Conservation (phyloP, 2,888 invertebrate species). For the Harpalus rubripes region DNA sequence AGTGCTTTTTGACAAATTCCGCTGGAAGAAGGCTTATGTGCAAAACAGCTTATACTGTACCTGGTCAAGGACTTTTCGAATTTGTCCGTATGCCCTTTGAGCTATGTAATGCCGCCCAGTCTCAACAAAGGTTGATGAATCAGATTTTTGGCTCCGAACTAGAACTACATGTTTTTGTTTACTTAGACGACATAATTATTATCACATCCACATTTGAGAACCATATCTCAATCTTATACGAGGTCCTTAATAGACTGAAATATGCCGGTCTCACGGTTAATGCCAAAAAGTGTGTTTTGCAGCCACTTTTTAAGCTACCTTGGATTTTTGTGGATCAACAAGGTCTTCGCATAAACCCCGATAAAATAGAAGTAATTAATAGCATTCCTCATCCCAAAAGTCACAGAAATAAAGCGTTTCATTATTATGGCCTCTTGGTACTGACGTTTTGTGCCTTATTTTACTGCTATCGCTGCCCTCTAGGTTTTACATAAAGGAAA, state of each 20-base stretch:
- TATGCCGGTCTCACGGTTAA: constrained; percentile 62
- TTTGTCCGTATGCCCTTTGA: constrained; percentile 70
- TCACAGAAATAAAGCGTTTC: constrained; percentile 71
- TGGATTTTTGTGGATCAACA: constrained; percentile 70
- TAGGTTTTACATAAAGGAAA: constrained; percentile 1
- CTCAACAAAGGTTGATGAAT: constrained; percentile 69
- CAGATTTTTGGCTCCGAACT: constrained; percentile 67
- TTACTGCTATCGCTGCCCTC: constrained; percentile 70
- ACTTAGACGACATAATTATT: constrained; percentile 71
- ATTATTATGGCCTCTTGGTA: constrained; percentile 71
- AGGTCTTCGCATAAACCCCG: constrained; percentile 70
- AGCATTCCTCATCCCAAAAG: constrained; percentile 70
- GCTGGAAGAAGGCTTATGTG: background rate
- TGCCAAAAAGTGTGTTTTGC: constrained; percentile 35
- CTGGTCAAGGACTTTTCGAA: constrained; percentile 12
- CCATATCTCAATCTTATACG: constrained; percentile 68
- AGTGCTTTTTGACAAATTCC: constrained; percentile 71
- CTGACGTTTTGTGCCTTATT: constrained; percentile 70
- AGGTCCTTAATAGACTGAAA: constrained; percentile 67
- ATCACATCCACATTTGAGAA: constrained; percentile 69
- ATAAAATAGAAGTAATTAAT: constrained; percentile 70
- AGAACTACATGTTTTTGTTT: constrained; percentile 62
- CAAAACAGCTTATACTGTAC: background rate
- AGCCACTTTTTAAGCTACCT: constrained; percentile 69
- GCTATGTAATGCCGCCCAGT: constrained; percentile 67